Conservation (phyloP, 2,888 invertebrate genomes). For the Steromphala cineraria region DNA sequence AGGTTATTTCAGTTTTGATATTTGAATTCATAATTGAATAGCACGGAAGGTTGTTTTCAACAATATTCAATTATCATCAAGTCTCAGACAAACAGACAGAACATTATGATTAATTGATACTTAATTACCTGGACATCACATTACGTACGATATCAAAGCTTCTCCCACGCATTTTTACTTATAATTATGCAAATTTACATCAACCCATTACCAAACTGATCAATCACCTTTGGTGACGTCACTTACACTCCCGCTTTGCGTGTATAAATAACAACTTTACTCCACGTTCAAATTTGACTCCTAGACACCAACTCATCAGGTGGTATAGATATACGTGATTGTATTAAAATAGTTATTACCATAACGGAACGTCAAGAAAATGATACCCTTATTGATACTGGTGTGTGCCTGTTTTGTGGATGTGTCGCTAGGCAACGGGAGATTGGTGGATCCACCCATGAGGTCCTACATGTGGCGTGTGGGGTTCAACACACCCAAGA, state of each 20-base stretch:
- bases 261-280: too few relatives aligned
- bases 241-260: too few relatives aligned
- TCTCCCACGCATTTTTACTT: not conserved
- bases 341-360: too few relatives aligned
- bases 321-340: too few relatives aligned
- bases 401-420: not conserved
- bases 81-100: not conserved
- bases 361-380: too few relatives aligned
- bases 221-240: too few relatives aligned
- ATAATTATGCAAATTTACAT: too few relatives aligned
- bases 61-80: not conserved
- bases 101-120: not conserved
- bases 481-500: slow-evolving; percentile 18
- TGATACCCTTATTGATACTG: not conserved
- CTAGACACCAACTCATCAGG: too few relatives aligned
- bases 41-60: not conserved
- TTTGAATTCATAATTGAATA: not conserved
- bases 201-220: too few relatives aligned
- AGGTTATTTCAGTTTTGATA: too few relatives aligned
- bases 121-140: not conserved
- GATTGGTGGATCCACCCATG: slow-evolving; percentile 29
- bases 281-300: too few relatives aligned
- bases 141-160: not conserved
- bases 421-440: slow-evolving; percentile 25
- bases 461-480: slow-evolving; percentile 31